phyloP scores from a whole-genome alignment of 1,140 invertebrate genomes.

The Bactericera cockerelli region DNA sequence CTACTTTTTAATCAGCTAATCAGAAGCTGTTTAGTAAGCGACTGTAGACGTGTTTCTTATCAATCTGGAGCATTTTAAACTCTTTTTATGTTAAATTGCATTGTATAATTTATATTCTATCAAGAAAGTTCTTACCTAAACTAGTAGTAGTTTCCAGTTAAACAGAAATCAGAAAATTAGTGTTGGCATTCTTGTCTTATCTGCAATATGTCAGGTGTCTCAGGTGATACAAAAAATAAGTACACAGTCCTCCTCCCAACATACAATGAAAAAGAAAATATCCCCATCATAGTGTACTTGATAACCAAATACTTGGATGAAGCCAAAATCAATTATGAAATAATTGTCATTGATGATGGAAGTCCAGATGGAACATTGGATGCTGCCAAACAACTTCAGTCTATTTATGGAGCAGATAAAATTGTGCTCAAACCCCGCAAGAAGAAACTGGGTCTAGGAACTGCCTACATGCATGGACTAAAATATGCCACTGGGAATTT shows the following conservation, averaged over 20 bases:
- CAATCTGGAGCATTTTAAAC: background rate
- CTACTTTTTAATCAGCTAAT: background rate
- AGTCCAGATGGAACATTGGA: slow-evolving; percentile 95
- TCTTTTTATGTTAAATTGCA: background rate
- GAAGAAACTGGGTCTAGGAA: slow-evolving; percentile 91
- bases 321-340: slow-evolving; percentile 70
- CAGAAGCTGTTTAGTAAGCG: background rate
- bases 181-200: too few relatives aligned
- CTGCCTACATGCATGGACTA: slow-evolving; percentile 95
- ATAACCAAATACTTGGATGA: slow-evolving; percentile 74
- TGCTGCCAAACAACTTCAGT: slow-evolving; percentile 79
- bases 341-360: slow-evolving; percentile 97
- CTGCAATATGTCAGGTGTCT: too few relatives aligned
- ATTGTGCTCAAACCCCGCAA: slow-evolving; percentile 80
- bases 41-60: background rate
- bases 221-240: slow-evolving; percentile 55
- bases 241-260: slow-evolving; percentile 96
- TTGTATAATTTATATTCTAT: too few relatives aligned
- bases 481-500: slow-evolving; percentile 95
- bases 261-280: slow-evolving; percentile 95
- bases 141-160: background rate
- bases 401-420: slow-evolving; percentile 79
- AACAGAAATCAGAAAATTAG: background rate
- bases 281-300: slow-evolving; percentile 95
- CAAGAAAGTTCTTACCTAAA: background rate